Conservation (phyloP, 2,888 invertebrate genomes). For the Aphelenchoides bicaudatus region DNA sequence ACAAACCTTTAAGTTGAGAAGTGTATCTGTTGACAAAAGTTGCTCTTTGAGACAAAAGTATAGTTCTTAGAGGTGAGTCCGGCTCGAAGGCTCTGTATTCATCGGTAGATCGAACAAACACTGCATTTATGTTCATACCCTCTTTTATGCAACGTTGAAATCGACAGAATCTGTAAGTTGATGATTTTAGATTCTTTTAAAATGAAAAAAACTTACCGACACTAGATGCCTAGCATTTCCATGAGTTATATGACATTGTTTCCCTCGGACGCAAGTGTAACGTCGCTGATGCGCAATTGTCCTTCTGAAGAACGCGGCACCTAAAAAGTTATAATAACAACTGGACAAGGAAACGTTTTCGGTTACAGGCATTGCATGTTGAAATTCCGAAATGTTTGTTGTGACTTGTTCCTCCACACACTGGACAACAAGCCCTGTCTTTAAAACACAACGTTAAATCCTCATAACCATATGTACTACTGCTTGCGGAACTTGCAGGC, state of each 20-base stretch:
- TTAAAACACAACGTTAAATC: neutral
- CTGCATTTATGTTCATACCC: constrained; percentile 2
- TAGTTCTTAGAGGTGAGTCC: constrained; percentile 1
- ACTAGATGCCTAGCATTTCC: neutral
- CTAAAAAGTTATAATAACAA: too few species aligned
- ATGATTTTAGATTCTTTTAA: neutral
- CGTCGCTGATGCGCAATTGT: neutral
- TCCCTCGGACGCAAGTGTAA: constrained; percentile 5
- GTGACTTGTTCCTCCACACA: neutral
- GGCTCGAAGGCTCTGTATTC: neutral
- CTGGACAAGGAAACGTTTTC: neutral
- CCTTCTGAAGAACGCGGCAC: constrained; percentile 3
- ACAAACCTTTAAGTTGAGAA: constrained; percentile 1
- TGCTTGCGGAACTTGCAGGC: too few species aligned
- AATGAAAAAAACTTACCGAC: neutral
- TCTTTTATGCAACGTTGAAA: neutral
- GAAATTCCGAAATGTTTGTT: constrained; percentile 2
- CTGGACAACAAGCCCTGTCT: neutral
- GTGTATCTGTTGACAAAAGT: constrained; percentile 10
- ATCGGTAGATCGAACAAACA: constrained; percentile 10
- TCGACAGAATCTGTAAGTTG: neutral
- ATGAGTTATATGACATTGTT: neutral
- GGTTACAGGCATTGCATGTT: neutral
- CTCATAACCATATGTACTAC: too few species aligned
- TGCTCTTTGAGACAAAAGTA: constrained; percentile 10